Base-by-base conservation (phyloP, 2,797 vertebrate species). In the Helostoma temminkii region DNA sequence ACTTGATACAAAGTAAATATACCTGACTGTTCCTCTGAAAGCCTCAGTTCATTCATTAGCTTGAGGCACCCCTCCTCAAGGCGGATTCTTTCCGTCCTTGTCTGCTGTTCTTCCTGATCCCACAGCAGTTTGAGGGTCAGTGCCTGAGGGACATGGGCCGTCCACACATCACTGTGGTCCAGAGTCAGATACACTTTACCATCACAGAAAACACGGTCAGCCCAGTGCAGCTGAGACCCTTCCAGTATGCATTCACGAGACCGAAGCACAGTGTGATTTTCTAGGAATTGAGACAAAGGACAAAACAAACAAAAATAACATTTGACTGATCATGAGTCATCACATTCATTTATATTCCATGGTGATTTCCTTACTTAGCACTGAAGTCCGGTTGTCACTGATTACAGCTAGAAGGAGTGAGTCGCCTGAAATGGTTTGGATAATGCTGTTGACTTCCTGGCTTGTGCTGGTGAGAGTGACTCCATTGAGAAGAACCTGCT, bases 221-320 rank as follows among this genome's bases (percentile, higher is more conserved):
- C 54, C 81, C 85, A 87, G 28, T 78, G 80, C 48, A 91, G 54
- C 66, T 26, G 48, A 52, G 80, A 71, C 4, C 89, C 91, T 50
- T 89, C 86, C 48, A 89, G 49, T 26, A 68, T 79, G 57, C 93
- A 94, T 34, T 92, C 90, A 37, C 83, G 88, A 16, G 86, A 84
- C 36, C 65, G 80, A 28, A 89, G 64, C 12, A 90, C 49, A 16
- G 76, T 91, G 66, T 84, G 78, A 54, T 83, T 81, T 21, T 28
- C 93, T 93, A 2, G 0, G 9, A 3, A 66, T 42, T 4, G 1
- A 14, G 15, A 66, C 10, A 19, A 55, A 25, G 15, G n/a, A 3
- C 2, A 15, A n/a, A n/a, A n/a, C 37, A 16, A 24, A 32, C 0
- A 70, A 9, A 54, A 4, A 61, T 3, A 37, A n/a, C 3, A 7